Conservation (phyloP, 2,888 invertebrate genomes). For the Anoplius nigerrimus region DNA sequence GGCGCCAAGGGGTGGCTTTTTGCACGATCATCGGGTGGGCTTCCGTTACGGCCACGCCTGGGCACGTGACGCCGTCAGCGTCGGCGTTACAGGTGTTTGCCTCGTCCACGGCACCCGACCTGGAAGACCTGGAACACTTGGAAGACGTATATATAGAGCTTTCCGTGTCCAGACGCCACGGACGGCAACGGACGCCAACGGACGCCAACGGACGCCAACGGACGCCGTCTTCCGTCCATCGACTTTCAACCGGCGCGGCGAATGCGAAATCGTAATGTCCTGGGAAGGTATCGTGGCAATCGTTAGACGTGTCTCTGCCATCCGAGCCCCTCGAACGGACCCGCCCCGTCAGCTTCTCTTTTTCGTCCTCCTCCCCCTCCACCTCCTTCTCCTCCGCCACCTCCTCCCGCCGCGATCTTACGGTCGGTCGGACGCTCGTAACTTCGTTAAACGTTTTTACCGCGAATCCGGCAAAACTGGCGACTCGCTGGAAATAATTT, state of each 20-base stretch:
- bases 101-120: slow-evolving; percentile 44
- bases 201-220: too few relatives aligned
- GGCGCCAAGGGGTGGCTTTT: slow-evolving; percentile 49
- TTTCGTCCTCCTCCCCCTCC: background rate
- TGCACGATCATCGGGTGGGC: slow-evolving; percentile 59
- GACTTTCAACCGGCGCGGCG: slow-evolving; percentile 23
- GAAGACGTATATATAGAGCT: background rate
- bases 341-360: slow-evolving; percentile 4
- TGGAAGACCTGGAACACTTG: too few relatives aligned
- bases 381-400: slow-evolving; percentile 18
- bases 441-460: slow-evolving; percentile 41
- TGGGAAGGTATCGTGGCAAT: slow-evolving; percentile 50
- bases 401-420: background rate
- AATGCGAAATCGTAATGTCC: slow-evolving; percentile 61
- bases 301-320: slow-evolving; percentile 13
- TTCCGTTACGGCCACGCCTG: slow-evolving; percentile 70
- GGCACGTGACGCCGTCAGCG: slow-evolving; percentile 67
- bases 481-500: background rate
- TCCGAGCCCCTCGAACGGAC: slow-evolving; percentile 10
- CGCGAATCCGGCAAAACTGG: slow-evolving; percentile 17
- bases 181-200: too few relatives aligned
- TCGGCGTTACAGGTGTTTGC: slow-evolving; percentile 68
- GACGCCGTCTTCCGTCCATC: background rate
- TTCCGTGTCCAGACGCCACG: too few relatives aligned
- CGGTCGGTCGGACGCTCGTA: slow-evolving; percentile 6